Percentiles rank a stretch among this genome's conserved stretches.
Evolutionary conservation across 2,113 vertebrate species (phyloP).

Genomic region (Alethe diademata): DNA sequence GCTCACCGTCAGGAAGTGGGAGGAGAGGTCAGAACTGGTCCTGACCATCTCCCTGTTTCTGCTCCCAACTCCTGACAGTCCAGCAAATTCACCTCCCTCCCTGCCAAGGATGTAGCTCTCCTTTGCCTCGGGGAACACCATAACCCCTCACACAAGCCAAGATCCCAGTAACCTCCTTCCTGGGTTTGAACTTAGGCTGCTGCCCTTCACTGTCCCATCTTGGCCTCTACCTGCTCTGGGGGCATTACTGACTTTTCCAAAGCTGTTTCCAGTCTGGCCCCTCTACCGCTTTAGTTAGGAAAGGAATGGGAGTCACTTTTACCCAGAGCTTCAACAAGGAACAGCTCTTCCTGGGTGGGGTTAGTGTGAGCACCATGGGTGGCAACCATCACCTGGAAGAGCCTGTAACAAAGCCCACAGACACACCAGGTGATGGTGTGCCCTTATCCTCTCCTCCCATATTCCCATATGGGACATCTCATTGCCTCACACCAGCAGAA

Average conservation of each 20-base stretch:
- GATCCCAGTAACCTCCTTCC: not conserved
- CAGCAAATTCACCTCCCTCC: not conserved
- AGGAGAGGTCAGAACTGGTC: not conserved
- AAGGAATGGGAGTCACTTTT: not conserved
- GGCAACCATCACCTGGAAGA: not conserved
- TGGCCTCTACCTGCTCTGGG: not conserved
- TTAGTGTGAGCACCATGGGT: not conserved
- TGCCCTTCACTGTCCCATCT: not conserved
- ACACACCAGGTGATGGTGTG: not conserved
- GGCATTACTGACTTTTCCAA: not conserved
- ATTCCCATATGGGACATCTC: not conserved
- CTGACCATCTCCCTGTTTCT: not conserved
- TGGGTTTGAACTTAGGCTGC: not conserved
- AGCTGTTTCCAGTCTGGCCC: not conserved
- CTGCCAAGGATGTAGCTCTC: not conserved
- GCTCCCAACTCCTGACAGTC: not conserved
- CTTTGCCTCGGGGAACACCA: not conserved
- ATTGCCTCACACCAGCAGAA: not conserved
- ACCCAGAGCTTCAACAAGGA: not conserved
- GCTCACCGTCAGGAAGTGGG: not conserved
- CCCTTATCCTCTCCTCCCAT: not conserved
- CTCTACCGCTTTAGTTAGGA: not conserved
- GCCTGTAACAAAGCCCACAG: not conserved
- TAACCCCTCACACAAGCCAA: not conserved
- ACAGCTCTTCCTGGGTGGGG: not conserved